phyloP scores from a whole-genome alignment of 2,888 invertebrate genomes.

The Drosophila merina region DNA sequence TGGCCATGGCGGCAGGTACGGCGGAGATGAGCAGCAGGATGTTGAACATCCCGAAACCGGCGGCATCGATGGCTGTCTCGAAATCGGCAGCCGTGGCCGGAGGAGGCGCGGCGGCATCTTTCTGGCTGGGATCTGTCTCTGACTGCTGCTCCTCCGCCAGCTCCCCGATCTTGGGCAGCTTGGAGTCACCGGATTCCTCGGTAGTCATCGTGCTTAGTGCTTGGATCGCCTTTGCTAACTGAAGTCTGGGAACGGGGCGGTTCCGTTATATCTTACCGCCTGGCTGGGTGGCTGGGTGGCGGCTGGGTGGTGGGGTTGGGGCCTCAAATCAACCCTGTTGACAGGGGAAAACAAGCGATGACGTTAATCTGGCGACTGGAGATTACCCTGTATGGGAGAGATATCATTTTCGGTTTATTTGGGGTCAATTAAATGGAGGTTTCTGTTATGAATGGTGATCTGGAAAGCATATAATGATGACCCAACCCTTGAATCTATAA shows the following conservation, averaged over 20 bases:
- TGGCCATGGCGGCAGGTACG: conserved; percentile 87
- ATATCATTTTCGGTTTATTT: not conserved
- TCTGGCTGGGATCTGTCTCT: conserved; percentile 1
- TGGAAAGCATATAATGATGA: not conserved
- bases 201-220: conserved; percentile 40
- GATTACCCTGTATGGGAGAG: conserved; percentile 18
- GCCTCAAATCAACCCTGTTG: conserved; percentile 44
- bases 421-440: not conserved
- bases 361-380: conserved; percentile 12
- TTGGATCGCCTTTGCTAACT: conserved; percentile 48
- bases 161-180: conserved; percentile 18
- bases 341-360: conserved; percentile 24
- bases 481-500: not conserved
- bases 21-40: conserved; percentile 86
- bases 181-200: conserved; percentile 27
- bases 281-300: not conserved
- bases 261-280: conserved; percentile 52
- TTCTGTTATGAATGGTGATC: not conserved
- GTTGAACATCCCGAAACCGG: conserved; percentile 90
- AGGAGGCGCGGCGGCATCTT: not conserved
- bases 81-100: conserved; percentile 85
- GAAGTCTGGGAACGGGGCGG: conserved; percentile 35
- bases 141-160: conserved; percentile 8
- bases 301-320: conserved; percentile 8
- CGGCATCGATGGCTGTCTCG: conserved; percentile 88